A percentile compares a stretch with the other conserved stretches of the same genome.
phyloP scores from a whole-genome alignment of 2,113 vertebrate species.

The Phalacrocorax brasilianus region DNA sequence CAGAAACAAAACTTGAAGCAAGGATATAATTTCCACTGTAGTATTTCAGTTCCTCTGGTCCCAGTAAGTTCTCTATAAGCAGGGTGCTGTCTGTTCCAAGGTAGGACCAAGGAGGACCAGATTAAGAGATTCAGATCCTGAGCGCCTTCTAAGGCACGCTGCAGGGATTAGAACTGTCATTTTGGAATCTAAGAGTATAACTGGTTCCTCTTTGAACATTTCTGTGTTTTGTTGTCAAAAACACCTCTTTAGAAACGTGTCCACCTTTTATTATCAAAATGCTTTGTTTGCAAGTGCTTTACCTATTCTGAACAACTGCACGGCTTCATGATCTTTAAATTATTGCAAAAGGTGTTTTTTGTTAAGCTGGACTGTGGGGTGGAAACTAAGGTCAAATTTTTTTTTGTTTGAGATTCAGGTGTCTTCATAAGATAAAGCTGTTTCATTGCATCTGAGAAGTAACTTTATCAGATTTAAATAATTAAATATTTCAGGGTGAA shows the following conservation, averaged over 20 bases:
- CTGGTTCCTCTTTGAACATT: background rate
- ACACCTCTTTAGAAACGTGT: background rate
- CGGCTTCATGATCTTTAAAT: background rate
- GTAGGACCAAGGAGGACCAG: accelerated
- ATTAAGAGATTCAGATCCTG: background rate
- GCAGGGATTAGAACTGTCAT: background rate
- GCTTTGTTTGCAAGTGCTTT: background rate
- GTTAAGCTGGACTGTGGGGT: background rate
- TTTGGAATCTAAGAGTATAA: background rate
- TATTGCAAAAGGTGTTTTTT: background rate
- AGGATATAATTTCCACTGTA: background rate
- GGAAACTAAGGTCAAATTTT: background rate
- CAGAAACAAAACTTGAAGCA: background rate
- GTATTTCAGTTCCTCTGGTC: background rate
- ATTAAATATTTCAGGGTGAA: background rate
- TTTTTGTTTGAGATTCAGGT: background rate
- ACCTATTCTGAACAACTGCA: background rate
- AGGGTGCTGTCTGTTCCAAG: background rate
- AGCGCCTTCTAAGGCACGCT: background rate
- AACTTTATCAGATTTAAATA: background rate
- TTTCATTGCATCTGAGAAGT: background rate
- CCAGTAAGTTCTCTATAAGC: background rate
- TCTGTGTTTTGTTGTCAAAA: background rate
- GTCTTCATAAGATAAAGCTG: background rate
- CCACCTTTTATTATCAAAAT: background rate